Percentiles rank a stretch among this genome's conserved stretches.
phyloP scores from a whole-genome alignment of 2,113 vertebrate genomes.

The Himantopus leucocephalus region DNA sequence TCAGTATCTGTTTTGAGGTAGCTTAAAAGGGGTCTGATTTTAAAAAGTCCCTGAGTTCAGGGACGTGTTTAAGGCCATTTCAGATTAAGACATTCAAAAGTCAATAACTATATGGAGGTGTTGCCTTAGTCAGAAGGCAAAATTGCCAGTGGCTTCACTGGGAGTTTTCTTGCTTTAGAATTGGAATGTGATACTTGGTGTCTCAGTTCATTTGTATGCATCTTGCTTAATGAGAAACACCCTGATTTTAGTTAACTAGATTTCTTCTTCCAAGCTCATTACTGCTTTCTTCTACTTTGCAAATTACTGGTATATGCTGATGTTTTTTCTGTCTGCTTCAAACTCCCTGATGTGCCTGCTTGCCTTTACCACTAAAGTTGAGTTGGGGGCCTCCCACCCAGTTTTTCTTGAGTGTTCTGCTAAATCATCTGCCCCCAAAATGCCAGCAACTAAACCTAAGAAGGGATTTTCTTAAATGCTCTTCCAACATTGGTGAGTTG shows the following conservation, averaged over 20 bases:
- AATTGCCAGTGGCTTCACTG: not conserved
- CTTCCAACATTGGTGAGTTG: not conserved
- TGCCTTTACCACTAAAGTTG: not conserved
- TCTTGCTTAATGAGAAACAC: not conserved
- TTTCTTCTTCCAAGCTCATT: not conserved
- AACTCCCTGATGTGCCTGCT: not conserved
- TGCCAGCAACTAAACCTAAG: not conserved
- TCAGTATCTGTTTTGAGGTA: not conserved
- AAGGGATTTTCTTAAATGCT: not conserved
- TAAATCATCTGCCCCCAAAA: not conserved
- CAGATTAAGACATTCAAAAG: not conserved
- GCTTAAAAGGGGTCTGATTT: not conserved
- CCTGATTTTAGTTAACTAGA: not conserved
- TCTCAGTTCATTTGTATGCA: not conserved
- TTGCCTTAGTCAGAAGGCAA: not conserved
- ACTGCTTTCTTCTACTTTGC: not conserved
- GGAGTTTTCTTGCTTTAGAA: not conserved
- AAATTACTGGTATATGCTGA: not conserved
- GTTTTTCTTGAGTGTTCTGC: not conserved
- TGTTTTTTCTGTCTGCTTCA: not conserved
- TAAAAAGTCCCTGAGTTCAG: not conserved
- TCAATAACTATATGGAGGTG: not conserved
- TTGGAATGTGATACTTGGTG: not conserved
- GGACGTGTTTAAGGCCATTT: not conserved
- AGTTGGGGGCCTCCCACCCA: not conserved